Evolutionary conservation across 2,888 invertebrate genomes (phyloP).

Genomic region (Argyresthia goedartella): DNA sequence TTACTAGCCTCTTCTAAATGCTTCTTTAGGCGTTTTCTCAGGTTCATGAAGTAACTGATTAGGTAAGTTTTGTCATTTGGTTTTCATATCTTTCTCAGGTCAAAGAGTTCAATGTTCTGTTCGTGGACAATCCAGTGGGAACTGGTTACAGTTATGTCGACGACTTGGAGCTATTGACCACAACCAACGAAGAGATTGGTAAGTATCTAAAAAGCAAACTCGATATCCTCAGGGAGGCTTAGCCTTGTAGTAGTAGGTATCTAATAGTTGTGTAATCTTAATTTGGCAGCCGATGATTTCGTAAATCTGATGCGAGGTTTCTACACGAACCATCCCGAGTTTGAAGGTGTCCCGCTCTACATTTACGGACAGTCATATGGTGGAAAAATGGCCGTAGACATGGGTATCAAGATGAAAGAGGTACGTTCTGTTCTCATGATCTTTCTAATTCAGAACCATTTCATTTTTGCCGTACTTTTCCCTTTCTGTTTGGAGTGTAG

Average conservation of each 20-base stretch:
- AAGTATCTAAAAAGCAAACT: conserved; percentile 12
- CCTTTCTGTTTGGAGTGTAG: not conserved
- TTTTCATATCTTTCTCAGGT: conserved; percentile 54
- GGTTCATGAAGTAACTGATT: not conserved
- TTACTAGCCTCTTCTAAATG: not conserved
- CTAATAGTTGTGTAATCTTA: not conserved
- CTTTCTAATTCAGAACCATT: not conserved
- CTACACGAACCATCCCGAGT: conserved; percentile 75
- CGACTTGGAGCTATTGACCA: conserved; percentile 32
- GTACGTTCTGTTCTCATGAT: conserved; percentile 28
- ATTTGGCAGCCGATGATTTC: conserved; percentile 76
- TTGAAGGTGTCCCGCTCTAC: conserved; percentile 81
- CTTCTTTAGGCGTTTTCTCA: not conserved
- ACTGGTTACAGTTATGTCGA: conserved; percentile 88
- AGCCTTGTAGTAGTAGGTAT: not conserved
- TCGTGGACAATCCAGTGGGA: conserved; percentile 93
- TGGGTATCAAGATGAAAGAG: conserved; percentile 73
- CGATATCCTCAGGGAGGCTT: not conserved
- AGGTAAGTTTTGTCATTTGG: not conserved
- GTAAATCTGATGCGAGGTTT: conserved; percentile 79
- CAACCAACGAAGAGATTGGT: conserved; percentile 57
- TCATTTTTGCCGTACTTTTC: not conserved
- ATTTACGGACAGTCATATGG: conserved; percentile 94
- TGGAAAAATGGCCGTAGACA: conserved; percentile 92
- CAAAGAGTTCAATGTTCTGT: conserved; percentile 83